A percentile compares a stretch with the other conserved stretches of the same genome.
Evolutionary conservation across 2,113 vertebrate genomes (phyloP).

Genomic region (Dicerorhinus sumatrensis): DNA sequence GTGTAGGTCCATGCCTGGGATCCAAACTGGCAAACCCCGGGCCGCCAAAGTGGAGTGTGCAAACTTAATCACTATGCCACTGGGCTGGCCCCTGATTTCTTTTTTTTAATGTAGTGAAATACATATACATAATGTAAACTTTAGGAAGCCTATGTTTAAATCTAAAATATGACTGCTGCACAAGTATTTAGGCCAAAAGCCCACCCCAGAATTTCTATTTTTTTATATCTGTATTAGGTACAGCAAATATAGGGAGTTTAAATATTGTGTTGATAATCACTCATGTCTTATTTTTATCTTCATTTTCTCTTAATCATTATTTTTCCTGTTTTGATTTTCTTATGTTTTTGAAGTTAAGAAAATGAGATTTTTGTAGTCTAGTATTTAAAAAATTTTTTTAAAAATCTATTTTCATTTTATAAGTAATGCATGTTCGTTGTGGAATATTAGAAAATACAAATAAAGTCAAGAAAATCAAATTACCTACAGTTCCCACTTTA

Average conservation of each 20-base stretch:
- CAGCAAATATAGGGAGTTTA: not conserved
- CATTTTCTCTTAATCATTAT: not conserved
- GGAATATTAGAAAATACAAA: conserved; percentile 29
- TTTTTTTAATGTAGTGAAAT: conserved; percentile 1
- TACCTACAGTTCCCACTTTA: not conserved
- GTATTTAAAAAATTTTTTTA: not conserved
- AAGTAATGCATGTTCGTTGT: not conserved
- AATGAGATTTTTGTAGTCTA: conserved; percentile 17
- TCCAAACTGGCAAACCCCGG: too few relatives aligned
- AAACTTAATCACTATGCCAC: too few relatives aligned
- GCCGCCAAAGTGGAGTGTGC: too few relatives aligned
- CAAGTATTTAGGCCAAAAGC: conserved; percentile 27
- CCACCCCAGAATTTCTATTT: not conserved
- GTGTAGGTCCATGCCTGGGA: too few relatives aligned
- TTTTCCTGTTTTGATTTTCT: conserved; percentile 33
- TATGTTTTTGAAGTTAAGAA: not conserved
- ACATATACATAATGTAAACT: not conserved
- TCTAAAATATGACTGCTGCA: not conserved
- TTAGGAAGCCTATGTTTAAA: conserved; percentile 16
- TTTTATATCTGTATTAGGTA: not conserved
- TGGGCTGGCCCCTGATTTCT: too few relatives aligned
- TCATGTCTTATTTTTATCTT: not conserved
- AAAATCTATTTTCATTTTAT: not conserved
- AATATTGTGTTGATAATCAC: conserved; percentile 41
- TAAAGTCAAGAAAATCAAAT: conserved; percentile 51